Evolutionary conservation across 2,797 vertebrate species (phyloP).

Genomic region (Cottoperca gobio): DNA sequence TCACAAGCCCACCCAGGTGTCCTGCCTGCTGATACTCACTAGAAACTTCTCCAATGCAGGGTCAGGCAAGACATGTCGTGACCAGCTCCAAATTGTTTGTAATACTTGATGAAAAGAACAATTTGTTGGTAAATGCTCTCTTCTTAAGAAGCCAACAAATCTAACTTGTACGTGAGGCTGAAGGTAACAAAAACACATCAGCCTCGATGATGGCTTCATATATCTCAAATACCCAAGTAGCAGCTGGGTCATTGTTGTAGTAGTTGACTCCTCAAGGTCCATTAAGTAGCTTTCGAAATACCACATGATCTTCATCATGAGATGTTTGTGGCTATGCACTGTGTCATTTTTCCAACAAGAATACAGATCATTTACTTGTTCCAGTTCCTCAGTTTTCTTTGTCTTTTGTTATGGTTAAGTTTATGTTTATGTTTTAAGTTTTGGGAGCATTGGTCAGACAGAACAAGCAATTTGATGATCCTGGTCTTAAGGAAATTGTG

Average conservation of each 20-base stretch:
- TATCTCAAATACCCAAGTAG: neutral
- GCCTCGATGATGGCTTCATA: neutral
- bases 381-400: too few species aligned
- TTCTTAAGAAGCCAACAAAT: conserved; percentile 1
- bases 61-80: conserved; percentile 69
- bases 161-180: neutral
- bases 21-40: conserved; percentile 43
- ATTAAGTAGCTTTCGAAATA: neutral
- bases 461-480: too few species aligned
- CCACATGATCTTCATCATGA: neutral
- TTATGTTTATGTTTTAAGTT: too few species aligned
- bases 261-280: neutral
- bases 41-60: conserved; percentile 44
- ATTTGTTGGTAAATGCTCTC: too few species aligned
- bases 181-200: neutral
- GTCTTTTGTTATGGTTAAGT: too few species aligned
- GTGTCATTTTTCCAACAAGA: too few species aligned
- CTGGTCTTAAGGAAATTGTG: too few species aligned
- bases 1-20: conserved; percentile 78
- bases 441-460: too few species aligned
- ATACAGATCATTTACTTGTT: too few species aligned
- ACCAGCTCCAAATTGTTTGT: conserved; percentile 56
- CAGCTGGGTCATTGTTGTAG: neutral
- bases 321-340: too few species aligned
- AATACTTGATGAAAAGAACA: conserved; percentile 46